Conservation (phyloP, 2,888 invertebrate species). For the Drosophila buzzatii region DNA sequence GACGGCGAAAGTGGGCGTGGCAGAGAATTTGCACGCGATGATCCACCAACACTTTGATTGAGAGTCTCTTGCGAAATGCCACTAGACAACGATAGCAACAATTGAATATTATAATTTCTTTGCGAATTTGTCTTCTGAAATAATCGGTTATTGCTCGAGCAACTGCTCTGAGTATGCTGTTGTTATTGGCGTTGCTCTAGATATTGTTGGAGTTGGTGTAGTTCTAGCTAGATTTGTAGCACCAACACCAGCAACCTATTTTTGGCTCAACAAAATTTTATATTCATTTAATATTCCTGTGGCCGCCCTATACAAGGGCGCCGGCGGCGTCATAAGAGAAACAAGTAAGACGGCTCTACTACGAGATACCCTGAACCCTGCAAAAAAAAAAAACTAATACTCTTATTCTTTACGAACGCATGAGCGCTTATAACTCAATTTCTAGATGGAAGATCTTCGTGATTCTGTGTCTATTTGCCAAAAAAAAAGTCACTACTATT, state of each 20-base stretch:
- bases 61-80: conserved; percentile 88
- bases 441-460: no score
- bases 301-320: no score
- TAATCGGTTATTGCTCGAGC: conserved; percentile 11
- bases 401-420: no score
- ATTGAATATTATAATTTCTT: conserved; percentile 50
- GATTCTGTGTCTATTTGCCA: no score
- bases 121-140: conserved; percentile 44
- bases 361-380: no score
- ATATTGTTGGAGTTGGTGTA: conserved; percentile 6
- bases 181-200: conserved; percentile 16
- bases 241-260: conserved; percentile 21
- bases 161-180: conserved; percentile 34
- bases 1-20: conserved; percentile 95
- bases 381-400: no score
- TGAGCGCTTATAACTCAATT: no score
- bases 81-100: conserved; percentile 87
- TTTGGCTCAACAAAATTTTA: conserved; percentile 30
- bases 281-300: no score
- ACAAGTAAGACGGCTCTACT: no score
- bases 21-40: conserved; percentile 88
- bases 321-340: no score
- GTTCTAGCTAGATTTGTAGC: conserved; percentile 31
- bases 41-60: conserved; percentile 87
- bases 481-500: no score